A percentile compares a stretch with the other conserved stretches of the same genome.
Evolutionary conservation across 2,797 vertebrate species (phyloP).

Genomic region (Phoxinus dragarum): DNA sequence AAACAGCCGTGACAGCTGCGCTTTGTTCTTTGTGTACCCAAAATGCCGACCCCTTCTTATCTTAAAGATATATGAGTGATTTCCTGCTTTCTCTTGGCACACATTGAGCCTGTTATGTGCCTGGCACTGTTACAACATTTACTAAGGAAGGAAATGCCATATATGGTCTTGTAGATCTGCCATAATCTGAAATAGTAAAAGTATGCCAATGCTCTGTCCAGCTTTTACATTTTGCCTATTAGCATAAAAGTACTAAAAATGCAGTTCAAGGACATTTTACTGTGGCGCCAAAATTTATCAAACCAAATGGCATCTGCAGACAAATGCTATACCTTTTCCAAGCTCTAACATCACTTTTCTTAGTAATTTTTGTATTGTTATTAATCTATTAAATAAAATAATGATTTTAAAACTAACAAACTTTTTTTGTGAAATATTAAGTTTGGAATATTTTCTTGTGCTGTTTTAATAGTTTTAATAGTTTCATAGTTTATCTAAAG

Average conservation of each 20-base stretch:
- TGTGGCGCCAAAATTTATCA: background rate
- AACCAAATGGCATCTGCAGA: background rate
- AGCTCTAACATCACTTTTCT: background rate
- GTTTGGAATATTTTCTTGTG: background rate
- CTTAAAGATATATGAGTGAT: slow-evolving; percentile 62
- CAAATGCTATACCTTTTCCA: background rate
- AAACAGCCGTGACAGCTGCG: slow-evolving; percentile 58
- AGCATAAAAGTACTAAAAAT: background rate
- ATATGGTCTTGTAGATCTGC: slow-evolving; percentile 56
- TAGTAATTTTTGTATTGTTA: too few species aligned
- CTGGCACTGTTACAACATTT: slow-evolving; percentile 56
- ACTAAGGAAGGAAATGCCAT: slow-evolving; percentile 62
- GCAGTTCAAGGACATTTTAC: slow-evolving; percentile 3
- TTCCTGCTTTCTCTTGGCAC: slow-evolving; percentile 65
- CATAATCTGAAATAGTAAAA: slow-evolving; percentile 1
- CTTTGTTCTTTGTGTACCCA: slow-evolving; percentile 65
- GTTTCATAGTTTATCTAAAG: background rate
- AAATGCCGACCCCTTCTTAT: slow-evolving; percentile 60
- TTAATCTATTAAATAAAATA: too few species aligned
- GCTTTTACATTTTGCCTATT: slow-evolving; percentile 1
- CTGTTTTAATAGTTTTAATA: background rate
- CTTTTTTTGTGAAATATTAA: background rate
- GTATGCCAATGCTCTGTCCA: background rate
- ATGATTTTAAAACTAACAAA: background rate
- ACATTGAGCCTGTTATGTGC: slow-evolving; percentile 44